A percentile compares a stretch with the other conserved stretches of the same genome.
Evolutionary conservation across 2,113 vertebrate genomes (phyloP).

Genomic region (Campylomormyrus numenius): DNA sequence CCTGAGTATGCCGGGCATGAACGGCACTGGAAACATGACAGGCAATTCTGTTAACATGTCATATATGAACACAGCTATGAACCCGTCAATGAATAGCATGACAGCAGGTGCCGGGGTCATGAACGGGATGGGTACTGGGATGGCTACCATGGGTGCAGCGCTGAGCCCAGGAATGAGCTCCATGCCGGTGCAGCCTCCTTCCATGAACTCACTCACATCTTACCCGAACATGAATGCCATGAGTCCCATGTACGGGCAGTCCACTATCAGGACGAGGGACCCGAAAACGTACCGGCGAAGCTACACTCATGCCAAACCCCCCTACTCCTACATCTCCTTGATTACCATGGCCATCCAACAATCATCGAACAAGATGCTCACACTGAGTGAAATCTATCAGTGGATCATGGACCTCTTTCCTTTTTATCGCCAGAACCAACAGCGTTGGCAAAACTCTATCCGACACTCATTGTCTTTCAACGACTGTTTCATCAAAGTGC

Average conservation of each 20-base stretch:
- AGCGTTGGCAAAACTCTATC: conserved; percentile 83
- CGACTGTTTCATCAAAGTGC: conserved; percentile 83
- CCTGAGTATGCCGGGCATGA: conserved; percentile 77
- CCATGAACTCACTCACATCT: conserved; percentile 66
- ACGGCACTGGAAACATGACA: conserved; percentile 65
- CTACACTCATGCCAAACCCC: conserved; percentile 79
- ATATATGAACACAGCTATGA: conserved; percentile 72
- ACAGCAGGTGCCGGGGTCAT: conserved; percentile 64
- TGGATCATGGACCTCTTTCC: conserved; percentile 88
- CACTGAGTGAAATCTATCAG: conserved; percentile 78
- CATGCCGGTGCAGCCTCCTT: conserved; percentile 62
- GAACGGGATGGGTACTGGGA: conserved; percentile 33
- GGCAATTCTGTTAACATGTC: conserved; percentile 73
- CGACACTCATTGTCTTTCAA: conserved; percentile 83
- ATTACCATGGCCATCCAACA: conserved; percentile 85
- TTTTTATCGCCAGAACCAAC: conserved; percentile 81
- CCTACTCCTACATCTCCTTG: conserved; percentile 80
- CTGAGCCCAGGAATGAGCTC: conserved; percentile 74
- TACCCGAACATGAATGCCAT: conserved; percentile 72
- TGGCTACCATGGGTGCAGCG: conserved; percentile 56
- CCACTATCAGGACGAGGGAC: conserved; percentile 68
- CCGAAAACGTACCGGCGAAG: conserved; percentile 78
- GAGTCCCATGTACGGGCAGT: conserved; percentile 76
- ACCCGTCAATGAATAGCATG: conserved; percentile 68
- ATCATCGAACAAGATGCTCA: conserved; percentile 76